These are phyloP conservation scores for Ischnus inquisitorius DNA, from an alignment of 2,888 invertebrate genomes.

Conservation along the genomic window DNA sequence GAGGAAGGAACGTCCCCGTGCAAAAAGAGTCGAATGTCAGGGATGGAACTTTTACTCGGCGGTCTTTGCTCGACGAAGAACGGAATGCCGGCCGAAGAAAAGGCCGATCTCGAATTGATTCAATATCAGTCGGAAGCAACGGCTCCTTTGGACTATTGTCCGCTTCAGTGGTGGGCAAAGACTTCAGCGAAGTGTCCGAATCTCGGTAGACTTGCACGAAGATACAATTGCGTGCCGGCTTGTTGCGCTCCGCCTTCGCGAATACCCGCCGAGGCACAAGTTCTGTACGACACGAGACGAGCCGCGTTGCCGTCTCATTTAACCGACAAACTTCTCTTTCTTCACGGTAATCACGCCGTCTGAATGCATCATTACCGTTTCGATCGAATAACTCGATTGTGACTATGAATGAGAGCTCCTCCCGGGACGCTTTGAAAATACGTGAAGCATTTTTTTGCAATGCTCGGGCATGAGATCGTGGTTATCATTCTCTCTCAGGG, in stretches of 20 bases:
- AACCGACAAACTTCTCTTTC: constrained; percentile 84
- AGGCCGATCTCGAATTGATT: constrained; percentile 85
- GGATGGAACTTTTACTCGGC: constrained; percentile 85
- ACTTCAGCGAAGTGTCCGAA: constrained; percentile 84
- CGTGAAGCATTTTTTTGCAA: not conserved
- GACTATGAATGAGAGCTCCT: not conserved
- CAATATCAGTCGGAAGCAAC: constrained; percentile 86
- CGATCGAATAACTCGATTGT: not conserved
- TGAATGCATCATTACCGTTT: constrained; percentile 64
- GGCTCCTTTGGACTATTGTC: constrained; percentile 85
- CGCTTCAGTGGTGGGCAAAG: constrained; percentile 86
- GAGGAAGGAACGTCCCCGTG: constrained; percentile 76
- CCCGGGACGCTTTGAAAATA: not conserved
- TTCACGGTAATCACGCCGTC: constrained; percentile 83
- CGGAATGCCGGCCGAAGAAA: constrained; percentile 84
- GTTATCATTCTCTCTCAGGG: not conserved
- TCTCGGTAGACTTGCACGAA: constrained; percentile 83
- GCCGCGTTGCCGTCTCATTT: constrained; percentile 84
- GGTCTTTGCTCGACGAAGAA: constrained; percentile 81
- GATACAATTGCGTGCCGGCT: constrained; percentile 85
- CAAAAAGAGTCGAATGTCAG: constrained; percentile 84
- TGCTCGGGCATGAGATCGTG: not conserved
- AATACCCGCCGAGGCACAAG: constrained; percentile 83
- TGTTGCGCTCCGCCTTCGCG: constrained; percentile 84
- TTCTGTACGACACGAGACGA: constrained; percentile 82